phyloP scores from a whole-genome alignment of 2,797 vertebrate genomes.

The Otus scops region DNA sequence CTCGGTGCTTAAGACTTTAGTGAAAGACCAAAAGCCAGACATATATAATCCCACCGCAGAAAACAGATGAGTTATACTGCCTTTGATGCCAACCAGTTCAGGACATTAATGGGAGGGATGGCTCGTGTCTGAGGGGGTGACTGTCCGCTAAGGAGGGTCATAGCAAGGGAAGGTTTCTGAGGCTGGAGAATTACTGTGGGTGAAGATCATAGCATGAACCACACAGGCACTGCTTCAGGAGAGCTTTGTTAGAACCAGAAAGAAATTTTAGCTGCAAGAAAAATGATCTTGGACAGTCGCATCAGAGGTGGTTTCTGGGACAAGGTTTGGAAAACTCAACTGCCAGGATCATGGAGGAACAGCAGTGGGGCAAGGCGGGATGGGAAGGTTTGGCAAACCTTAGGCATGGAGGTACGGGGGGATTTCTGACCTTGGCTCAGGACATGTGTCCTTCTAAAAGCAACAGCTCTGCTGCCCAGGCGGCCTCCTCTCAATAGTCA shows the following conservation, averaged over 20 bases:
- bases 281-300: not conserved
- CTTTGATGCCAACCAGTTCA: not conserved
- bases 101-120: not conserved
- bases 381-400: not conserved
- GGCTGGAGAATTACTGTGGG: not conserved
- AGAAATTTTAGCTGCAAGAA: not conserved
- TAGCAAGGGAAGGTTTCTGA: not conserved
- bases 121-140: rapidly evolving
- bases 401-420: rapidly evolving
- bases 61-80: not conserved
- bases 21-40: not conserved
- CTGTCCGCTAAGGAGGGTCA: not conserved
- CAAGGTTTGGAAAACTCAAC: not conserved
- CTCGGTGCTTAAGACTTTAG: rapidly evolving
- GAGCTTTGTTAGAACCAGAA: not conserved
- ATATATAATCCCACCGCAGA: rapidly evolving
- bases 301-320: not conserved
- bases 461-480: not conserved
- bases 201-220: not conserved
- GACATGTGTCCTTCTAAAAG: not conserved
- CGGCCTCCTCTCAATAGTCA: not conserved
- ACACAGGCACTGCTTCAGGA: rapidly evolving
- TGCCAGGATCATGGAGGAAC: not conserved
- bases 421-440: not conserved
- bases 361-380: not conserved